Conservation (phyloP, 2,888 invertebrate species). For the Argyresthia goedartella region DNA sequence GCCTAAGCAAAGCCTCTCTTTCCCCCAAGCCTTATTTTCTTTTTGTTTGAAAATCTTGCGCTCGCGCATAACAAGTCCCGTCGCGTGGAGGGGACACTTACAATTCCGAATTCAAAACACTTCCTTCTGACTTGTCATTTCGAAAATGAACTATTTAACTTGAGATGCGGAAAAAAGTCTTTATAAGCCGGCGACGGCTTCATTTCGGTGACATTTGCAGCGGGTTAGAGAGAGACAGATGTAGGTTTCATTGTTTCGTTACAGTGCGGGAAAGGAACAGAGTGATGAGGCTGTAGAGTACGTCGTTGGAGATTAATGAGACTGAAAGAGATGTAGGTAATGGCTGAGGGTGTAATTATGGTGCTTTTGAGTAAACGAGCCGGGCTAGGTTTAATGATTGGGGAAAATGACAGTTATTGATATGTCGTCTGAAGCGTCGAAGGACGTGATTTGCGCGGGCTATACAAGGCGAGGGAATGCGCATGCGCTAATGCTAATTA, state of each 20-base stretch:
- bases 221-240: slow-evolving; percentile 37
- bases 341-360: slow-evolving; percentile 48
- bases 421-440: slow-evolving; percentile 51
- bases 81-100: slow-evolving; percentile 36
- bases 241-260: slow-evolving; percentile 28
- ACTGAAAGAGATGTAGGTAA: slow-evolving; percentile 58
- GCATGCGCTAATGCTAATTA: slow-evolving; percentile 47
- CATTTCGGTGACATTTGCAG: slow-evolving; percentile 26
- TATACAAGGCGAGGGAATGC: slow-evolving; percentile 11
- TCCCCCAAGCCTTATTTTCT: slow-evolving; percentile 56
- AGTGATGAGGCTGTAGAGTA: slow-evolving; percentile 36
- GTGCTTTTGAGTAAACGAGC: slow-evolving; percentile 59
- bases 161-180: slow-evolving; percentile 27
- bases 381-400: slow-evolving; percentile 53
- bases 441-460: slow-evolving; percentile 35
- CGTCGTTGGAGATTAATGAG: slow-evolving; percentile 53
- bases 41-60: slow-evolving; percentile 48
- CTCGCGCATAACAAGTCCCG: slow-evolving; percentile 44
- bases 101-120: slow-evolving; percentile 33
- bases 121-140: slow-evolving; percentile 41
- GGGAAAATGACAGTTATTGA: slow-evolving; percentile 63
- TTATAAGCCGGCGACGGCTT: slow-evolving; percentile 24
- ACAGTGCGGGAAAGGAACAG: slow-evolving; percentile 53
- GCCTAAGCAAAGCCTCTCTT: slow-evolving; percentile 61
- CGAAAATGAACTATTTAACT: slow-evolving; percentile 34